Evolutionary conservation across 2,113 vertebrate species (phyloP).

Genomic region (Zeus faber): DNA sequence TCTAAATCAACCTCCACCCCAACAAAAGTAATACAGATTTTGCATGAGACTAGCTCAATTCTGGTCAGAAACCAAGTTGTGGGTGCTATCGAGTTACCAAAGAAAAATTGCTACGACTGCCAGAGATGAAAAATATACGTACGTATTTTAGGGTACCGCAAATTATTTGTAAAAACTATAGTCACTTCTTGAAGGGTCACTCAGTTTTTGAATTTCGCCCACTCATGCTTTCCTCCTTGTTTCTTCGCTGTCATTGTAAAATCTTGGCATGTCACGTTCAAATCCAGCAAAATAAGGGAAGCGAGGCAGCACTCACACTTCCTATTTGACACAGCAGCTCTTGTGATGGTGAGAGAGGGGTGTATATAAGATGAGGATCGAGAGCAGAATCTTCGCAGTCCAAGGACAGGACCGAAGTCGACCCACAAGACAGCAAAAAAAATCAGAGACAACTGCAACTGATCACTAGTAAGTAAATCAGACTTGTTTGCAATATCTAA

Average conservation of each 20-base stretch:
- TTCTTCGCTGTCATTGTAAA: neutral
- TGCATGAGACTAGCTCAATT: too few relatives aligned
- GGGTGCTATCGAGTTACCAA: too few relatives aligned
- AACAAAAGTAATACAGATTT: too few relatives aligned
- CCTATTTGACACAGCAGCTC: slow-evolving; percentile 30
- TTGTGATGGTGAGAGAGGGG: neutral
- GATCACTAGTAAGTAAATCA: neutral
- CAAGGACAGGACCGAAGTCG: too few relatives aligned
- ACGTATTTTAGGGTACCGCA: neutral
- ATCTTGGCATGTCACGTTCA: slow-evolving; percentile 47
- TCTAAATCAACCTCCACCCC: too few relatives aligned
- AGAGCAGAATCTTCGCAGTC: neutral
- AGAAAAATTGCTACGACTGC: too few relatives aligned
- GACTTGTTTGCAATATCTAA: neutral
- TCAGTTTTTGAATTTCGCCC: slow-evolving; percentile 26
- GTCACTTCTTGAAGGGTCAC: neutral
- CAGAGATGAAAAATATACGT: neutral
- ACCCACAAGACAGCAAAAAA: too few relatives aligned
- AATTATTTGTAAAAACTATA: neutral
- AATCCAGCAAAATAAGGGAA: neutral
- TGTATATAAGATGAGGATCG: slow-evolving; percentile 39
- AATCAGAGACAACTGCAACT: neutral
- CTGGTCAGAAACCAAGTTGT: too few relatives aligned
- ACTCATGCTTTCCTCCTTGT: slow-evolving; percentile 32
- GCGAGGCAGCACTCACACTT: slow-evolving; percentile 51